Evolutionary conservation across 2,797 vertebrate genomes (phyloP), one percentile per base, ranked within the genome.

Genomic region (Pseudomugil gertrudae): DNA sequence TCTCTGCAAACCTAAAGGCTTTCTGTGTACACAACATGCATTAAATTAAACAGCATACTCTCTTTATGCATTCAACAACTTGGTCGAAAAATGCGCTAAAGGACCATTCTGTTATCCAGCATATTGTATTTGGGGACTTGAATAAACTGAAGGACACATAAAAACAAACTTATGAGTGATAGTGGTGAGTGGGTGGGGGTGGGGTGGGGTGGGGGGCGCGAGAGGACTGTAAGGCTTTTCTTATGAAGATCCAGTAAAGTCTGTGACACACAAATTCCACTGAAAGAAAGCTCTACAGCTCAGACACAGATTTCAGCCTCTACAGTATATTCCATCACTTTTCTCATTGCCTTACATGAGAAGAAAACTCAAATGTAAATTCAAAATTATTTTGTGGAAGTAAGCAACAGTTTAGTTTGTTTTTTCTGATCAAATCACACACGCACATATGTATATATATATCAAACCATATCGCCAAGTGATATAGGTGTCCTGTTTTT

Each of bases 281-380:
- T 5, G 52, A 21, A n/a, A 60, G 19, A 0, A 21, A 19, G 7
- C 57, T 48, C 38, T 15, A 24, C 24, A 60, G 33, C 35, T 3
- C 6, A 51, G 60, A 66, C 17, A 30, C 11, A 60, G 36, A 67
- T 51, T 50, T 48, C 15, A 59, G 8, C 4, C 32, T 55, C 8
- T 0, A n/a, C 3, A 23, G 30, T 56, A 19, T 19, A 43, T 43
- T 8, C 7, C 9, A n/a, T 43, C 40, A 43, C n/a, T 54, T 36
- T 48, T 23, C 11, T 11, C 10, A 24, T 24, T 24, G 9, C 1
- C n/a, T 21, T 23, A 47, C 45, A 23, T 26, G 14, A 51, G 14
- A 14, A 51, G 3, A 7, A 27, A 5, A 13, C 27, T 14, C 48
- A 27, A 51, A 51, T 51, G 10, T 48, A 48, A 51, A 8, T 6